Percentiles rank a stretch among this genome's conserved stretches.
Evolutionary conservation across 2,888 invertebrate species (phyloP).

Genomic region (Trimorus sp.): DNA sequence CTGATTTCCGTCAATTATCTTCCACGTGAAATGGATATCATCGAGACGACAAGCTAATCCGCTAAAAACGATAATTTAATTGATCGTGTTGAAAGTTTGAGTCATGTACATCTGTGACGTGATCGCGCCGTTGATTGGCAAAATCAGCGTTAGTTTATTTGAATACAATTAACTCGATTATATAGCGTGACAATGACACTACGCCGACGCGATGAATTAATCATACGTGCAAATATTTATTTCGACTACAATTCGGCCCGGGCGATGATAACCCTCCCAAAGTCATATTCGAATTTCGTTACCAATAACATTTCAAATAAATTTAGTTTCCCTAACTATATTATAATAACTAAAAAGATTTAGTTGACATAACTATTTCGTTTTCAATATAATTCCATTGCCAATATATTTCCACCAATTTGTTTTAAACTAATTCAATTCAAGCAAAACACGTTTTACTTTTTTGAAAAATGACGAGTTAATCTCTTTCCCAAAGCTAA

Average conservation of each 20-base stretch:
- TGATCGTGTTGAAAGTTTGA: not conserved
- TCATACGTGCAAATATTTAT: constrained; percentile 27
- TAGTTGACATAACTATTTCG: no score
- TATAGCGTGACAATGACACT: constrained; percentile 9
- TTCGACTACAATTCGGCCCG: not conserved
- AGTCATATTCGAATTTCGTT: not conserved
- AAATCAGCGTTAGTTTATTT: constrained; percentile 21
- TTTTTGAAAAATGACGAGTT: no score
- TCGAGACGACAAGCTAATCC: no score
- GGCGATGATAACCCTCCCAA: not conserved
- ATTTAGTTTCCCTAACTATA: no score
- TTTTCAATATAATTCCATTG: no score
- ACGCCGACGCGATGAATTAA: constrained; percentile 14
- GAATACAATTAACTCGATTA: constrained; percentile 40
- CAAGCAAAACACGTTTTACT: no score
- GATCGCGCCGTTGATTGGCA: not conserved
- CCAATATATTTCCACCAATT: no score
- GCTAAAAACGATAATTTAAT: not conserved
- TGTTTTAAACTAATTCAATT: no score
- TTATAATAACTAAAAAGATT: no score
- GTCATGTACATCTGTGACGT: constrained; percentile 18
- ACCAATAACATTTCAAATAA: not conserved
- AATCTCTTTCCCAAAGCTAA: no score
- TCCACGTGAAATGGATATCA: no score
- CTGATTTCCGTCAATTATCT: no score